Base-by-base conservation (phyloP, 1,140 invertebrate genomes). In the Leucophenga varia region DNA sequence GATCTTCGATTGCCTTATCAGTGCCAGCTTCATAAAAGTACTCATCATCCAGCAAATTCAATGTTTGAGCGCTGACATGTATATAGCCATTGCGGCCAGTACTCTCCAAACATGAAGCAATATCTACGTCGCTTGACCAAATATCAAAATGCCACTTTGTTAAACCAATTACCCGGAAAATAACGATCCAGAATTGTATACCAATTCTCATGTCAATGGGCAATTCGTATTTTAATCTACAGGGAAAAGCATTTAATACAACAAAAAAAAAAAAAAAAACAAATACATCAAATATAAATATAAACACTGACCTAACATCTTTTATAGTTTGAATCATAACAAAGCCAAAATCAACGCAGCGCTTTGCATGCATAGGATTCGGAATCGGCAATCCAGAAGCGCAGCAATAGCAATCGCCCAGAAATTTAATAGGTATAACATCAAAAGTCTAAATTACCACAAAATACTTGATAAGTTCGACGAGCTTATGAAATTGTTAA, bases 121-220 rank as follows among this genome's bases (percentile, higher is more conserved):
- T 89, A 10, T 88, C 88, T 12, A 93, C 92, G 72, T 96, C 93
- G 65, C 87, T 86, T 2, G 91, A 94, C 91, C 93, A 96, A 55
- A 96, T 87, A 72, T 97, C 93, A 74, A 86, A 96, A 75, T 96
- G 93, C 91, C 91, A 95, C 76, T 95, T 95, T 46, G 86, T 83
- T 2, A 87, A 81, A 2, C 93, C 93, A 13, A 96, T 81, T 5
- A 95, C 81, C 1, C 93, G 93, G 52, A 90, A 90, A 12, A 93
- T 78, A 38, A 95, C 91, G 60, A 84, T 86, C 1, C 94, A 93
- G 18, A 87, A 90, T 73, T 97, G 93, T 4, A 97, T 84, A 0
- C 94, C 94, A 53, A 97, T 95, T 58, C 94, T 77, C 93, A 97
- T 96, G 64, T 95, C 87, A n/a, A 97, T 89, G 54, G n/a, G n/a